Percentiles rank a stretch among this genome's conserved stretches.
phyloP scores from a whole-genome alignment of 2,797 vertebrate genomes.

The Smutsia gigantea region DNA sequence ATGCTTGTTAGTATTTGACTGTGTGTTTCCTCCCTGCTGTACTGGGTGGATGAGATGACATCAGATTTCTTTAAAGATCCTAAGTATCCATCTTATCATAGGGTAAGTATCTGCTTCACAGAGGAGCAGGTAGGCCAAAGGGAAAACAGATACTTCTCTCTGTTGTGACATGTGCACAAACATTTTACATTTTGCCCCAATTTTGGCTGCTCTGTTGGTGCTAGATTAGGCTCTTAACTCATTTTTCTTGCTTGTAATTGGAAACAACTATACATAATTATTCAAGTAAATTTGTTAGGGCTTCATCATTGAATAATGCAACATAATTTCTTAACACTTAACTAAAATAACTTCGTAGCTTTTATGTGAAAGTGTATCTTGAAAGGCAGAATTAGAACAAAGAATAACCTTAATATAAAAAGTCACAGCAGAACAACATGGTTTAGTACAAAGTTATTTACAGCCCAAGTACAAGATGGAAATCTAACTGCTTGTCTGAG shows the following conservation, averaged over 20 bases:
- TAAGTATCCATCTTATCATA: background rate
- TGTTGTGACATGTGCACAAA: background rate
- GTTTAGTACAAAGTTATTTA: slow-evolving; percentile 49
- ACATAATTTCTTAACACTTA: slow-evolving; percentile 59
- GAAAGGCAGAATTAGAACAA: slow-evolving; percentile 57
- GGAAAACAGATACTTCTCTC: background rate
- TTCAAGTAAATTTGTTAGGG: slow-evolving; percentile 46
- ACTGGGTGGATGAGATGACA: background rate
- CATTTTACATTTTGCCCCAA: background rate
- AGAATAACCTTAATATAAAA: slow-evolving; percentile 50
- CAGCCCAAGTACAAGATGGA: background rate
- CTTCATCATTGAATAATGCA: slow-evolving; percentile 41
- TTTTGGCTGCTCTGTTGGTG: background rate
- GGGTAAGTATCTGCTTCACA: background rate
- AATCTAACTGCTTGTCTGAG: background rate
- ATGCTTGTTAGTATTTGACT: background rate
- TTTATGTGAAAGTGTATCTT: slow-evolving; percentile 54
- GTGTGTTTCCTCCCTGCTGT: background rate
- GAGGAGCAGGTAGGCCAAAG: background rate
- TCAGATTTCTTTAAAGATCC: background rate
- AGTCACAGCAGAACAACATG: background rate
- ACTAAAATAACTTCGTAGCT: slow-evolving; percentile 51
- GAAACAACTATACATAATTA: slow-evolving; percentile 25
- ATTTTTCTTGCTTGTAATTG: slow-evolving; percentile 44
- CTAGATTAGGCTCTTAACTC: background rate